Evolutionary conservation across 2,113 vertebrate genomes (phyloP).

Genomic region (Oceanodroma tethys): DNA sequence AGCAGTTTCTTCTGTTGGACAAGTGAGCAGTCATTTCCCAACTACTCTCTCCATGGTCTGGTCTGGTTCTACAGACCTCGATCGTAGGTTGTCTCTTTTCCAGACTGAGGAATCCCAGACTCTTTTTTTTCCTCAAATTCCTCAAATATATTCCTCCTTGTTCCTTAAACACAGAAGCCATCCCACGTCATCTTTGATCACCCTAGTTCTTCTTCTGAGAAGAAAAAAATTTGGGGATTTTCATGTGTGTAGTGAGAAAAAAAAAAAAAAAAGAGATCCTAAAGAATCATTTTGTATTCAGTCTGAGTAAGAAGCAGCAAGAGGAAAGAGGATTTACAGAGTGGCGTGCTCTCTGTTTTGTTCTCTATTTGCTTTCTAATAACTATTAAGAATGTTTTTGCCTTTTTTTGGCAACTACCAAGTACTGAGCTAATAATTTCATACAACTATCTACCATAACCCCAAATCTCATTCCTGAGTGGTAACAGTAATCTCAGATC

Average conservation of each 20-base stretch:
- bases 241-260: not conserved
- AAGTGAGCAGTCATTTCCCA: not conserved
- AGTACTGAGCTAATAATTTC: not conserved
- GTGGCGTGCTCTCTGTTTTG: not conserved
- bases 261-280: not conserved
- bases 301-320: not conserved
- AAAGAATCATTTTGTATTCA: not conserved
- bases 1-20: not conserved
- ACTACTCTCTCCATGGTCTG: not conserved
- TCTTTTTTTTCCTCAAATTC: not conserved
- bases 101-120: not conserved
- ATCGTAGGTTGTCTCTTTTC: not conserved
- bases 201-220: not conserved
- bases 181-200: not conserved
- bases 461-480: not conserved
- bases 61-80: not conserved
- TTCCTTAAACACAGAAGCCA: not conserved
- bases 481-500: not conserved
- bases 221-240: not conserved
- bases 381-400: not conserved
- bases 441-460: not conserved
- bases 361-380: not conserved
- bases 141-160: not conserved
- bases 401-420: not conserved
- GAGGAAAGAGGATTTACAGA: not conserved